Percentiles rank a stretch among this genome's conserved stretches.
These are phyloP conservation scores for Hirtodrosophila confusa DNA, from an alignment of 2,888 invertebrate genomes.

Conservation along the genomic window DNA sequence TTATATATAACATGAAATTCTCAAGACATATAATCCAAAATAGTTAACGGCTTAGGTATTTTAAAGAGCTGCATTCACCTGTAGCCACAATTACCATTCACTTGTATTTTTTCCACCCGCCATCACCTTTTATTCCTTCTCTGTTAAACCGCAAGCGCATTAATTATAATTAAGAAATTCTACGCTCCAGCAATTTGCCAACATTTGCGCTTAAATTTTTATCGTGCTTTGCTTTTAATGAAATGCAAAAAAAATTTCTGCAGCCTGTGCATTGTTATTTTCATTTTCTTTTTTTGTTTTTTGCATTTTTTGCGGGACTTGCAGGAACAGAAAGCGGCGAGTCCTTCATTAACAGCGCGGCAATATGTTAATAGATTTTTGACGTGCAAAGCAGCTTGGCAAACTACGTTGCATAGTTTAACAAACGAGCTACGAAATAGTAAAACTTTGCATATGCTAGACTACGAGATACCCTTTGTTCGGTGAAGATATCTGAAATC, in stretches of 20 bases:
- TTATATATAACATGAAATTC: neutral
- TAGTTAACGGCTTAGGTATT: slow-evolving; percentile 17
- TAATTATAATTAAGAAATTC: slow-evolving; percentile 64
- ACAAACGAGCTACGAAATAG: slow-evolving; percentile 8
- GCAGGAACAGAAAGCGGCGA: slow-evolving; percentile 4
- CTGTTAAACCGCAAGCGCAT: slow-evolving; percentile 31
- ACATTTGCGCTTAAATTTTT: slow-evolving; percentile 58
- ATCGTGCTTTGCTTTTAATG: slow-evolving; percentile 38
- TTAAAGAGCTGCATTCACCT: neutral
- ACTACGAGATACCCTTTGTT: neutral
- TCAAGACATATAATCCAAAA: slow-evolving; percentile 4
- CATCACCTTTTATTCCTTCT: slow-evolving; percentile 4
- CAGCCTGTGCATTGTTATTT: slow-evolving; percentile 28
- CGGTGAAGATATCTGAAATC: neutral
- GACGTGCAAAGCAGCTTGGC: slow-evolving; percentile 33
- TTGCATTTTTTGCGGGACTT: slow-evolving; percentile 4
- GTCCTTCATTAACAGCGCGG: slow-evolving; percentile 60
- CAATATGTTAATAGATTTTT: slow-evolving; percentile 74
- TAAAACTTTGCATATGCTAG: neutral
- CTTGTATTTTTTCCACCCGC: slow-evolving; percentile 10
- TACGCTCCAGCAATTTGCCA: slow-evolving; percentile 59
- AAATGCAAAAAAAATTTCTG: slow-evolving; percentile 54
- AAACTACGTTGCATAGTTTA: slow-evolving; percentile 18
- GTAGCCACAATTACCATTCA: slow-evolving; percentile 25
- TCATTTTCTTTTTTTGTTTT: too few species aligned